These are phyloP conservation scores for Machaerirhynchus nigripectus DNA, from an alignment of 2,113 vertebrate genomes.

Conservation along the genomic window DNA sequence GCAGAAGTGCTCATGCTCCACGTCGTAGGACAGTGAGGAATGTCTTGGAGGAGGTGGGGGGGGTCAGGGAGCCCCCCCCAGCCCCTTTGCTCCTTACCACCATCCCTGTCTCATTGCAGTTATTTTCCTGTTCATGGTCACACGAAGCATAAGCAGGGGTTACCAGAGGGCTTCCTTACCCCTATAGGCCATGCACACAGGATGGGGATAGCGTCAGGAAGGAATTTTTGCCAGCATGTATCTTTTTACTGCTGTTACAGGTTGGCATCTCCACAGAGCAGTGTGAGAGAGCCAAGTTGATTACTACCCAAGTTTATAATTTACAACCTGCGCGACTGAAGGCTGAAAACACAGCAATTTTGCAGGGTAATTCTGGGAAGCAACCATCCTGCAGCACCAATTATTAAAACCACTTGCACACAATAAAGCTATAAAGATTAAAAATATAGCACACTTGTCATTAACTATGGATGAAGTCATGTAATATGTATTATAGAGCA, in stretches of 20 bases:
- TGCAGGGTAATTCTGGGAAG: slow-evolving; percentile 69
- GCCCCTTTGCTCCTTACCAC: not conserved
- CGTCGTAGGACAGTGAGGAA: accelerated
- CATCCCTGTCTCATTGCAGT: not conserved
- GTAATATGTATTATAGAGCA: slow-evolving; percentile 73
- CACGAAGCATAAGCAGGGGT: accelerated
- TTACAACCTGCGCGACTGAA: slow-evolving; percentile 63
- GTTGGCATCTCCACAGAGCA: slow-evolving; percentile 59
- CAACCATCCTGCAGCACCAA: slow-evolving; percentile 76
- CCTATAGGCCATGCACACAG: not conserved
- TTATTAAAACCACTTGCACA: slow-evolving; percentile 77
- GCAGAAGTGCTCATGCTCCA: accelerated
- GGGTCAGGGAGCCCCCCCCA: not conserved
- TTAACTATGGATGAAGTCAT: slow-evolving; percentile 79
- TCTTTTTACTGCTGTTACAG: slow-evolving; percentile 23
- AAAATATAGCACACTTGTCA: slow-evolving; percentile 78
- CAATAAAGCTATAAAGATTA: slow-evolving; percentile 82
- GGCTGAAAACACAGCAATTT: slow-evolving; percentile 77
- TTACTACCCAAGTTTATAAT: slow-evolving; percentile 68
- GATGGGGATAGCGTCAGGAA: slow-evolving; percentile 11
- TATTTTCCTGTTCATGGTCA: not conserved
- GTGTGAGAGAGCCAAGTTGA: slow-evolving; percentile 64
- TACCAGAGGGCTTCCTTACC: not conserved
- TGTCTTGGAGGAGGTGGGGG: accelerated
- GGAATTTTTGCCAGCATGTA: not conserved